A percentile compares a stretch with the other conserved stretches of the same genome.
Conservation (phyloP, 2,797 vertebrate genomes). For the Eulemur mongoz region DNA sequence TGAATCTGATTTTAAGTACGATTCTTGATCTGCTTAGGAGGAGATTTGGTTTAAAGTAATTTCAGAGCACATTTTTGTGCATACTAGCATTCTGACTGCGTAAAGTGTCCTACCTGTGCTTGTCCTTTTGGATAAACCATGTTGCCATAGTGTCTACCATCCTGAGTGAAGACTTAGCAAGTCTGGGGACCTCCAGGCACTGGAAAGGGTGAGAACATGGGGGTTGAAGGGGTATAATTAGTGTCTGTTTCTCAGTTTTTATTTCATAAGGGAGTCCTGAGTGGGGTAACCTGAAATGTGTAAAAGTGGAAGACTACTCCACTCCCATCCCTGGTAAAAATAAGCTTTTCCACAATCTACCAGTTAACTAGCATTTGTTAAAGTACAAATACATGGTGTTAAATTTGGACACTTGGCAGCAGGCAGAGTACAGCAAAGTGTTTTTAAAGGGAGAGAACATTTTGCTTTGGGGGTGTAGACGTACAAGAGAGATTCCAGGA, state of each 20-base stretch:
- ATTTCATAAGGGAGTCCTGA: neutral
- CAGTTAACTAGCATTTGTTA: neutral
- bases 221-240: neutral
- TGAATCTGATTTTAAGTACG: neutral
- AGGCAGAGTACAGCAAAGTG: neutral
- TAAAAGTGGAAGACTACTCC: neutral
- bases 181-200: neutral
- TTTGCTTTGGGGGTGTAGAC: neutral
- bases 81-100: neutral
- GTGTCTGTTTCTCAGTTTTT: neutral
- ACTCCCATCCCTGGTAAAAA: neutral
- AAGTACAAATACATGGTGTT: neutral
- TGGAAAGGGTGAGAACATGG: neutral
- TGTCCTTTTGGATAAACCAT: neutral
- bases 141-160: neutral
- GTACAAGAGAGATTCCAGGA: neutral
- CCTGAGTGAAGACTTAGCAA: neutral
- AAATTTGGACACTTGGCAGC: neutral
- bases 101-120: neutral
- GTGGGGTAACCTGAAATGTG: neutral
- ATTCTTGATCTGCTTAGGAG: neutral
- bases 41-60: neutral
- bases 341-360: neutral
- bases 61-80: neutral
- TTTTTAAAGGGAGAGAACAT: neutral